Evolutionary conservation across 1,140 invertebrate species (phyloP).

Genomic region (Aleiodes sp.): DNA sequence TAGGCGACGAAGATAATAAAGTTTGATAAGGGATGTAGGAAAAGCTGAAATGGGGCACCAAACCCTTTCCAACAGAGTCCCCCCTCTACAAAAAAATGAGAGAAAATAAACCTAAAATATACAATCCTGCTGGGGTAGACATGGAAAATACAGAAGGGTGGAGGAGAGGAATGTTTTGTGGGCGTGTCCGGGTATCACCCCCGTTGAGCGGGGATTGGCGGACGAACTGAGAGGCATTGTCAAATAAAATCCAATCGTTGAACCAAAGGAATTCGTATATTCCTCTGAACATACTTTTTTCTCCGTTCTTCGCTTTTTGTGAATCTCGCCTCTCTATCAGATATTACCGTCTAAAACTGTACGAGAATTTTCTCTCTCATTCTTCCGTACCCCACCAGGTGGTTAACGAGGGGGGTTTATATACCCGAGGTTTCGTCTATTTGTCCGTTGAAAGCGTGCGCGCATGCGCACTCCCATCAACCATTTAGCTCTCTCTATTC

Average conservation of each 20-base stretch:
- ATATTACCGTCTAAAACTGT: slow-evolving; percentile 10
- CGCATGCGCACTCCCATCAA: not conserved
- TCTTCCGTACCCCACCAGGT: slow-evolving; percentile 7
- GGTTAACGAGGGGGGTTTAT: slow-evolving; percentile 23
- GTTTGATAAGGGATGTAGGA: slow-evolving; percentile 61
- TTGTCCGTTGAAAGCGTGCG: slow-evolving; percentile 21
- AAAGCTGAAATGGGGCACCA: not conserved
- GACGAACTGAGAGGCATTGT: slow-evolving; percentile 55
- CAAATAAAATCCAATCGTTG: slow-evolving; percentile 67
- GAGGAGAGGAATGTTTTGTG: slow-evolving; percentile 37
- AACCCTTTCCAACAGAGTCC: not conserved
- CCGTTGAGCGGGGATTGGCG: slow-evolving; percentile 55
- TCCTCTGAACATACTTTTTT: slow-evolving; percentile 45
- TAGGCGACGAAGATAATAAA: slow-evolving; percentile 63
- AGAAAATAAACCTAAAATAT: not conserved
- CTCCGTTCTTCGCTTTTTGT: slow-evolving; percentile 23
- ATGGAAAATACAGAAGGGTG: slow-evolving; percentile 23
- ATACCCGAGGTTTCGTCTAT: slow-evolving; percentile 10
- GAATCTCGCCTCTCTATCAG: not conserved
- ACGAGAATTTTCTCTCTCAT: slow-evolving; percentile 14
- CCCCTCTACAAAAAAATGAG: slow-evolving; percentile 7
- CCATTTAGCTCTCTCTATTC: slow-evolving; percentile 32
- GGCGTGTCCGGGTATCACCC: slow-evolving; percentile 56
- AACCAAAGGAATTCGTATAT: slow-evolving; percentile 64
- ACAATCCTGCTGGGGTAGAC: slow-evolving; percentile 10